phyloP scores from a whole-genome alignment of 2,888 invertebrate genomes.

The Ceramica pisi region DNA sequence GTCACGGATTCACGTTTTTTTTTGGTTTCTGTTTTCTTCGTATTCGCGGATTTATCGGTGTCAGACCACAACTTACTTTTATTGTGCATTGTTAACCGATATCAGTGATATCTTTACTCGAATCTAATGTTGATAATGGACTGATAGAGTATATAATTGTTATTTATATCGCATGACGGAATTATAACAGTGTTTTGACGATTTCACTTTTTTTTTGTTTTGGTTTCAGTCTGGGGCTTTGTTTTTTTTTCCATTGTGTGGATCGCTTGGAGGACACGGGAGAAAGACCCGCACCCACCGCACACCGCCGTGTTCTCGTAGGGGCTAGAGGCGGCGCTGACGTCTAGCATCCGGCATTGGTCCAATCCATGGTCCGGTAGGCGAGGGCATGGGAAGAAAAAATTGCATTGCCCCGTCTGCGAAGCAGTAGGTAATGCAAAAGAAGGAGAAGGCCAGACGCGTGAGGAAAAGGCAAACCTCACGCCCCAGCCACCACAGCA shows the following conservation, averaged over 20 bases:
- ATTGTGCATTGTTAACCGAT: constrained; percentile 10
- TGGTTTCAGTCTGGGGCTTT: background rate
- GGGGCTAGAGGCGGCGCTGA: no score
- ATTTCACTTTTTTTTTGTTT: background rate
- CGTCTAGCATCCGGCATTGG: no score
- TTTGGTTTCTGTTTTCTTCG: background rate
- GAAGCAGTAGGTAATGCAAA: no score
- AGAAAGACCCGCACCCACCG: background rate
- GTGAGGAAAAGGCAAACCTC: no score
- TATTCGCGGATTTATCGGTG: background rate
- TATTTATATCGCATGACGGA: constrained; percentile 11
- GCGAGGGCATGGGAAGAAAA: no score
- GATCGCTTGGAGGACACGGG: background rate
- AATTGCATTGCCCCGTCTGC: no score
- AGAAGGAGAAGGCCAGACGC: no score
- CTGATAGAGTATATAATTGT: background rate
- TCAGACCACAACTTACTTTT: background rate
- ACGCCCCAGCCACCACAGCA: no score
- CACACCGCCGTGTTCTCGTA: no score
- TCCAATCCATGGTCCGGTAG: no score
- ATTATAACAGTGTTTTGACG: background rate
- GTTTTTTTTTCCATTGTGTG: background rate
- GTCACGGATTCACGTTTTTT: background rate
- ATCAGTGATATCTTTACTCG: constrained; percentile 22
- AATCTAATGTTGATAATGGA: constrained; percentile 12